Evolutionary conservation across 2,113 vertebrate genomes (phyloP).

Genomic region (Caloenas nicobarica): DNA sequence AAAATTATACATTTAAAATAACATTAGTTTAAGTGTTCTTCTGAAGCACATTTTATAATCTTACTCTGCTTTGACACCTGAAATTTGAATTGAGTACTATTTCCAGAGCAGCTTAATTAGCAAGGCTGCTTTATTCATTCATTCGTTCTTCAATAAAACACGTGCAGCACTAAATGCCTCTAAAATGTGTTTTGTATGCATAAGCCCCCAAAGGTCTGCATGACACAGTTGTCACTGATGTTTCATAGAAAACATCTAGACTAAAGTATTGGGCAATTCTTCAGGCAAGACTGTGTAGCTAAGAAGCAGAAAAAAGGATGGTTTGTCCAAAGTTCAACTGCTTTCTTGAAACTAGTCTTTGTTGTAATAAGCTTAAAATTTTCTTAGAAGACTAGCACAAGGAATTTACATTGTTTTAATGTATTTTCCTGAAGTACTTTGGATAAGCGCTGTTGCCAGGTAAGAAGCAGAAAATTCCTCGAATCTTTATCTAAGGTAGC

Average conservation of each 20-base stretch:
- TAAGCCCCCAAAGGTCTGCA: background rate
- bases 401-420: background rate
- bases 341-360: background rate
- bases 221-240: background rate
- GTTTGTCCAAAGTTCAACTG: background rate
- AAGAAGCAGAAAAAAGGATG: background rate
- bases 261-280: background rate
- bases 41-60: background rate
- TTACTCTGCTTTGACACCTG: constrained; percentile 2
- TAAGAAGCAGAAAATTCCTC: background rate
- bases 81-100: background rate
- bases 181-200: constrained; percentile 10
- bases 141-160: constrained; percentile 24
- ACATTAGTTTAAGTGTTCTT: background rate
- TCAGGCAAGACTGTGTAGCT: background rate
- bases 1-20: background rate
- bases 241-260: background rate
- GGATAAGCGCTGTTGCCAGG: background rate
- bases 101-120: constrained; percentile 7
- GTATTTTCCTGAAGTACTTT: background rate
- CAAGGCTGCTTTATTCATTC: constrained; percentile 13
- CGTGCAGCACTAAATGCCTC: background rate
- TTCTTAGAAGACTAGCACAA: background rate
- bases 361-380: background rate
- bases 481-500: background rate